These are phyloP conservation scores for Pherbina coryleti DNA, from an alignment of 2,888 invertebrate species.

Conservation along the genomic window DNA sequence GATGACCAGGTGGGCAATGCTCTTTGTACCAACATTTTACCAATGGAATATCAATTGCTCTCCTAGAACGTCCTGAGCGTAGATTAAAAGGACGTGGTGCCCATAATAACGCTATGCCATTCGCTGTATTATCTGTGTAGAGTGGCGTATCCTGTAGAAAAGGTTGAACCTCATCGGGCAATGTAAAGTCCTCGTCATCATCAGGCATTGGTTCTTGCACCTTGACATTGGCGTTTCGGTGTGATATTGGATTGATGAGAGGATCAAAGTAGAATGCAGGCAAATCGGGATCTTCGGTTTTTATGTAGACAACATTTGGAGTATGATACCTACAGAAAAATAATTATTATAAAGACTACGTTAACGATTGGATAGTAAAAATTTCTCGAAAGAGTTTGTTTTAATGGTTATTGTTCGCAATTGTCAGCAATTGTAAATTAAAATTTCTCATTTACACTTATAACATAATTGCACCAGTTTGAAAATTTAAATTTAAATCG, in stretches of 20 bases:
- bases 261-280: conserved; percentile 99
- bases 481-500: conserved; percentile 72
- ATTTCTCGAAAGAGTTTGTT: not conserved
- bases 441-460: conserved; percentile 62
- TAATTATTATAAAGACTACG: not conserved
- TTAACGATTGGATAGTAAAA: not conserved
- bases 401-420: conserved; percentile 69
- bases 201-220: conserved; percentile 88
- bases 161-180: conserved; percentile 91
- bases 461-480: conserved; percentile 71
- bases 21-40: conserved; percentile 98
- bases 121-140: conserved; percentile 98
- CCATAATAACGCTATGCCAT: conserved; percentile 97
- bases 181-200: conserved; percentile 93
- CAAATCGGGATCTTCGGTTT: conserved; percentile 99
- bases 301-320: conserved; percentile 99
- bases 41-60: conserved; percentile 96
- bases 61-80: conserved; percentile 91
- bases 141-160: conserved; percentile 95
- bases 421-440: conserved; percentile 72
- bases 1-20: conserved; percentile 94
- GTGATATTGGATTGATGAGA: conserved; percentile 98
- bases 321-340: conserved; percentile 89
- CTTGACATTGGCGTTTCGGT: conserved; percentile 85
- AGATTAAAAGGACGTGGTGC: conserved; percentile 98